These are phyloP conservation scores for Mus spicilegus DNA, from an alignment of 2,113 vertebrate genomes.

Conservation along the genomic window DNA sequence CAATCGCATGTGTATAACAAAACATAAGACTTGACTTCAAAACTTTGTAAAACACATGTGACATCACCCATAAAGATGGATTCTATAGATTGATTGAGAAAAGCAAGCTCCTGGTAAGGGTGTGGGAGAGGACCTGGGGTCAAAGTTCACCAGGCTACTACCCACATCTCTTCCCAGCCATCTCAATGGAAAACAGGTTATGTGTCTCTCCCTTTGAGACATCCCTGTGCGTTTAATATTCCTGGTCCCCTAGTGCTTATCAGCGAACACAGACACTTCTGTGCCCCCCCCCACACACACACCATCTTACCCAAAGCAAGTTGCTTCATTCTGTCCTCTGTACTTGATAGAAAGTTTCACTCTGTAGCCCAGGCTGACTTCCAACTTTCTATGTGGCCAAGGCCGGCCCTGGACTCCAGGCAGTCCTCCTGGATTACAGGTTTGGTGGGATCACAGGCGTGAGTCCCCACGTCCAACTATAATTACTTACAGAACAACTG, in stretches of 20 bases:
- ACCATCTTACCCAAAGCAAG: not conserved
- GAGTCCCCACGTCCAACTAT: not conserved
- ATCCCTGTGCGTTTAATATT: not conserved
- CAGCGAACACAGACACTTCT: not conserved
- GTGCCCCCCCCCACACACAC: not conserved
- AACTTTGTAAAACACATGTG: not conserved
- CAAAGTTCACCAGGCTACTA: not conserved
- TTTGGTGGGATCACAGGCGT: not conserved
- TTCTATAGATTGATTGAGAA: too few relatives aligned
- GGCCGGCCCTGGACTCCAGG: not conserved
- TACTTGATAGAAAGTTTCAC: not conserved
- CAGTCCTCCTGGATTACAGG: not conserved
- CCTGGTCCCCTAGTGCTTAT: not conserved
- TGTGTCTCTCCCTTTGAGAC: not conserved
- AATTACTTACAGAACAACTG: fast-evolving
- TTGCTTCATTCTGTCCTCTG: not conserved
- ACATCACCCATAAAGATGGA: not conserved
- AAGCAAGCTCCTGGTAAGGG: not conserved
- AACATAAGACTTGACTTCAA: not conserved
- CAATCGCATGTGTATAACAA: not conserved
- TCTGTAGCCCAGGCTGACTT: not conserved
- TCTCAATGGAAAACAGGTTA: not conserved
- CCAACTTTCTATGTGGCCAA: not conserved
- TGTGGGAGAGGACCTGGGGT: not conserved
- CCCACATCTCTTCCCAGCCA: not conserved